Base-by-base conservation (phyloP, 2,113 vertebrate species). In the Corythoichthys intestinalis region DNA sequence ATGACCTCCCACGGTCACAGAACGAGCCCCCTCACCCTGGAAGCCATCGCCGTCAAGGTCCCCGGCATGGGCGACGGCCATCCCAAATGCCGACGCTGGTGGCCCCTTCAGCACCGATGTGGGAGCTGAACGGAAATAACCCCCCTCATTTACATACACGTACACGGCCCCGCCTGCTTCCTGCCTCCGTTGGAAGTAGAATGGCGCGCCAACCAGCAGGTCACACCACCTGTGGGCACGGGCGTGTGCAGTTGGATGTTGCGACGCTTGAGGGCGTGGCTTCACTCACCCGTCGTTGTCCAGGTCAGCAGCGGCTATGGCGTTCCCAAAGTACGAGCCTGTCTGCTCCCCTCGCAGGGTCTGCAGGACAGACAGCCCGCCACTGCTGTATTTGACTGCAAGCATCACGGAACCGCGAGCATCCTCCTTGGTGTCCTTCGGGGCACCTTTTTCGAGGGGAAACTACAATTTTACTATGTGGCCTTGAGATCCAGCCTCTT, bases 21-120 rank as follows among this genome's bases (percentile, higher is more conserved):
- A 3, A 37, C 46, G 7, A 34, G 4, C 4, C 63, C 37, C 7
- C 82, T 83, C 69, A 98, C 97, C 97, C 83, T 94, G 94, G 81
- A 96, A 98, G 34, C 95, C 95, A 0, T 98, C 97, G 80, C 96
- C 94, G 87, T 98, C 92, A 69, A 98, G 38, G 73, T 98, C 97
- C 38, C 94, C 96, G 0, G 94, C 85, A 44, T 92, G 91, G 49
- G 90, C 87, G 53, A 98, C 77, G 0, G 94, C 83, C 17, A 97
- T 92, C 8, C 97, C 97, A 0, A 99, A 98, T 0, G 81, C 93
- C 0, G 96, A 98, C 28, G 68, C 72, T 0, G 76, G 85, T 2
- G 92, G 90, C 0, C 96, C 96, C 0, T 73, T 90, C 52, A 98
- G 91, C 1, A 88, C 69, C 59, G 88, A 17, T 11, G 80, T 93